These are phyloP conservation scores for Stigmatopora argus DNA, from an alignment of 2,113 vertebrate genomes.

Conservation along the genomic window DNA sequence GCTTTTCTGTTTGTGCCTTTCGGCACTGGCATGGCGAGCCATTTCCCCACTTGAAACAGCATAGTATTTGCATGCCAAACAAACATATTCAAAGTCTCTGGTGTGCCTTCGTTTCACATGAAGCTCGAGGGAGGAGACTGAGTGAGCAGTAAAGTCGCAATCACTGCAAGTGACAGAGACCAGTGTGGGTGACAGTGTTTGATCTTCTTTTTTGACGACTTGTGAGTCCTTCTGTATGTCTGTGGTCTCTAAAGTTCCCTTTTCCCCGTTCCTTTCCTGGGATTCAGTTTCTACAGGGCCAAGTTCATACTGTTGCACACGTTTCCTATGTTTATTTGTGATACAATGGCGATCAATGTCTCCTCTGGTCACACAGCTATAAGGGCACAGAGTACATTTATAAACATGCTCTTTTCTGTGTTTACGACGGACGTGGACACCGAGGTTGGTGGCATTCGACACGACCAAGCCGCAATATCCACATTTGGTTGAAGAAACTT, in stretches of 20 bases:
- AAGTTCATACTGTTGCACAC: constrained; percentile 71
- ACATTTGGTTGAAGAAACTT: constrained; percentile 77
- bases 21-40: constrained; percentile 85
- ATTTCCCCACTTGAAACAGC: constrained; percentile 89
- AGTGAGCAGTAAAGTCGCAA: constrained; percentile 83
- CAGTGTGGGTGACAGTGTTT: constrained; percentile 33
- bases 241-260: neutral
- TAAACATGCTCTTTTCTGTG: constrained; percentile 95
- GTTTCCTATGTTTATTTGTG: constrained; percentile 89
- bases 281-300: constrained; percentile 12
- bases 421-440: constrained; percentile 89
- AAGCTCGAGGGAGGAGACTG: constrained; percentile 80
- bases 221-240: constrained; percentile 39
- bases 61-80: constrained; percentile 91
- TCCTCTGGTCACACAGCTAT: constrained; percentile 96
- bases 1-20: constrained; percentile 87
- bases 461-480: constrained; percentile 88
- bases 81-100: constrained; percentile 89
- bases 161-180: constrained; percentile 68
- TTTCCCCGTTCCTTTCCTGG: constrained; percentile 17
- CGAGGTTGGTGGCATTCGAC: constrained; percentile 91
- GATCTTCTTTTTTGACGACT: constrained; percentile 32
- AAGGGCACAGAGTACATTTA: constrained; percentile 89
- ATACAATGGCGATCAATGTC: constrained; percentile 98
- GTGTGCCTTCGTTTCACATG: constrained; percentile 90